phyloP scores from a whole-genome alignment of 2,797 vertebrate genomes.

The Neosalanx taihuensis region DNA sequence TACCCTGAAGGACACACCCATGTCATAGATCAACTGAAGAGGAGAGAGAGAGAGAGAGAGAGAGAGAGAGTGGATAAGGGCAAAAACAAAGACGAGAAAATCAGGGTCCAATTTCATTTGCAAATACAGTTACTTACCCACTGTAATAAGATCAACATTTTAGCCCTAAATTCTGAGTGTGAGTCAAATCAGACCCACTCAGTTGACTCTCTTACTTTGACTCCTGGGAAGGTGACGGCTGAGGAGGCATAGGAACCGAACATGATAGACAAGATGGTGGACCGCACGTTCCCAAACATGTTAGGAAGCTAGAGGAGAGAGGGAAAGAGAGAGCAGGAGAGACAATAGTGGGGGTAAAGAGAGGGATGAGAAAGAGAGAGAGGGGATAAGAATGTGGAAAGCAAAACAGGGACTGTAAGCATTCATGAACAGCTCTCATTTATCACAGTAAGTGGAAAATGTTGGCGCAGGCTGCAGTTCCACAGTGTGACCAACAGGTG shows the following conservation, averaged over 20 bases:
- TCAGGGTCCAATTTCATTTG: no score
- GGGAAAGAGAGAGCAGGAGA: neutral
- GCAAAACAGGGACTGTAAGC: no score
- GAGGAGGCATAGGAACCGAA: constrained; percentile 92
- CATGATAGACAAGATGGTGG: constrained; percentile 89
- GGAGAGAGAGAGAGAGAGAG: constrained; percentile 15
- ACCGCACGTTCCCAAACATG: constrained; percentile 87
- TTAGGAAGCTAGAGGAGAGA: constrained; percentile 77
- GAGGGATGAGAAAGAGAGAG: neutral
- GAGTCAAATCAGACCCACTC: no score
- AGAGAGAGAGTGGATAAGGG: neutral
- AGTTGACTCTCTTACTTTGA: constrained; percentile 74
- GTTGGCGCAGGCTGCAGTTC: constrained; percentile 14
- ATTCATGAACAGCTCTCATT: neutral
- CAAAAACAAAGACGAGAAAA: neutral
- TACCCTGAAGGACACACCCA: constrained; percentile 73
- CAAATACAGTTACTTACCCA: no score
- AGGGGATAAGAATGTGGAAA: neutral
- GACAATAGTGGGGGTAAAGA: neutral
- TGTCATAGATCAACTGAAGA: constrained; percentile 82
- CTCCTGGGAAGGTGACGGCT: constrained; percentile 85
- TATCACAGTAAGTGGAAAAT: neutral
- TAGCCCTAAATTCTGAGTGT: no score
- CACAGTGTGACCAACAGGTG: constrained; percentile 31
- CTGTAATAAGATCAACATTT: no score